These are phyloP conservation scores for Eulimnadia texana DNA, from an alignment of 1,140 invertebrate species.

Conservation along the genomic window DNA sequence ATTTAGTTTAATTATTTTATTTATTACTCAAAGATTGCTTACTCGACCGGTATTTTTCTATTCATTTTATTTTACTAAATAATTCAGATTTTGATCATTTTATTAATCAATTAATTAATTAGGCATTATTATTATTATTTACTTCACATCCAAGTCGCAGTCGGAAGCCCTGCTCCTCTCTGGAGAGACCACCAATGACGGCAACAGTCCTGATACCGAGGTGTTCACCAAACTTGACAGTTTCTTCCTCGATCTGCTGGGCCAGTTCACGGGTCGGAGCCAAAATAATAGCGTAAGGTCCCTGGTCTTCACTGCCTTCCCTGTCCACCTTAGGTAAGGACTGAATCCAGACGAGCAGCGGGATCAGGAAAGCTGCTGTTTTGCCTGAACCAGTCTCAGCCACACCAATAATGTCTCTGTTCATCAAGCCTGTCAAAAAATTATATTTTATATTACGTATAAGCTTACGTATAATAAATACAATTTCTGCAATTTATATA, in stretches of 20 bases:
- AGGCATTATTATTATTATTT: too few relatives aligned
- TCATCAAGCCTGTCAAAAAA: conserved; percentile 39
- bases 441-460: too few relatives aligned
- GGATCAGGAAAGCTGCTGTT: conserved; percentile 95
- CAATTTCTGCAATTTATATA: too few relatives aligned
- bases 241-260: conserved; percentile 99
- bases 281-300: conserved; percentile 98
- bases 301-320: conserved; percentile 80
- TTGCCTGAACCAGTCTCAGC: conserved; percentile 98
- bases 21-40: too few relatives aligned
- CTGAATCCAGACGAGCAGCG: conserved; percentile 94
- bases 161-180: conserved; percentile 97
- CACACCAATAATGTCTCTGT: conserved; percentile 98
- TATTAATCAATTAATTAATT: too few relatives aligned
- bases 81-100: neutral
- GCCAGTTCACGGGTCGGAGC: conserved; percentile 97
- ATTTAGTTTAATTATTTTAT: neutral
- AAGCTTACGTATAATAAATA: too few relatives aligned
- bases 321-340: conserved; percentile 90
- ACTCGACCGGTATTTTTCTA: too few relatives aligned
- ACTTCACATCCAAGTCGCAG: conserved; percentile 90
- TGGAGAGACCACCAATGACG: conserved; percentile 91
- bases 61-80: conserved; percentile 1
- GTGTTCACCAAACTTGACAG: conserved; percentile 89
- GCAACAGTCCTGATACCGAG: conserved; percentile 92